Base-by-base conservation (phyloP, 1,140 invertebrate species). In the Tetramorium parvispinum region DNA sequence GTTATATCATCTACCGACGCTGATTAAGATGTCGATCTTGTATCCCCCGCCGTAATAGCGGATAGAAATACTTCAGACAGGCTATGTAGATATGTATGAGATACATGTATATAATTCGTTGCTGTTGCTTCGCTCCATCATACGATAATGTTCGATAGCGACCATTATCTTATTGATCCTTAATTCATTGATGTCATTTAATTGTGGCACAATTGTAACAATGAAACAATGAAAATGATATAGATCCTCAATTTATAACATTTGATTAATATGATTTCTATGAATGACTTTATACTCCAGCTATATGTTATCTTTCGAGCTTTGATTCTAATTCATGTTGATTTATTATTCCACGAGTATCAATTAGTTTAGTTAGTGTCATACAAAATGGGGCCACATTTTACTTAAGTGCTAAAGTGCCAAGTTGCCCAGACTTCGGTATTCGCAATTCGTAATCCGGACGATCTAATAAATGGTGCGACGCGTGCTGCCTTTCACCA, bases 11-110 rank as follows among this genome's bases (percentile, higher is more conserved):
- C 59, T 65, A 51, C 40, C 55, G 81, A 78, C 73, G 32, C 57
- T 85, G 75, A 85, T 78, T 85, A 85, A 85, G 59, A 78, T 53
- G 61, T 85, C 82, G 59, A 85, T 85, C 37, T 77, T 71, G 65
- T 37, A 71, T 40, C 63, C 6, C 18, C 32, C 59, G 27, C 16
- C 53, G 79, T 73, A 68, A 81, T 43, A 70, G 27, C 77, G 63
- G 32, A 53, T 27, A 40, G 21, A 40, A 68, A 81, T 68, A 43
- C 32, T 24, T 24, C 1, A 32, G 27, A 2, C 6, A 1, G 7
- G 40, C 13, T 18, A 27, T 10, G 46, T 32, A 32, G n/a, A 51
- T n/a, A 57, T 16, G 10, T n/a, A 32, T 24, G 18, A n/a, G 27
- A 21, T 10, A 16, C 13, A 32, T 27, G 13, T 18, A 24, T 3